phyloP scores from a whole-genome alignment of 2,888 invertebrate species.

The Selenia dentaria region DNA sequence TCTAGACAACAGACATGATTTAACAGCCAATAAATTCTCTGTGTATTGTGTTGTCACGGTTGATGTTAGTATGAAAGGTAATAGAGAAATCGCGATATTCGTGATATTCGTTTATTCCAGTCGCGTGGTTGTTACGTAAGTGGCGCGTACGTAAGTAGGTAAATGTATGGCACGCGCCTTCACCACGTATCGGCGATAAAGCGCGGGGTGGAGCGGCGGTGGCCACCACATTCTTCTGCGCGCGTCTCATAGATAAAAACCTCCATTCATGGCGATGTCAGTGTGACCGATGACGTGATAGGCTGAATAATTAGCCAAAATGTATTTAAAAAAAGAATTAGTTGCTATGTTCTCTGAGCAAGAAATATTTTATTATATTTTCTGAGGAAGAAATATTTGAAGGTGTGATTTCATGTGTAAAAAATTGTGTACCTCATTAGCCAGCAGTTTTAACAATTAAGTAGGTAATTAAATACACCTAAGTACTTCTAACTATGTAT shows the following conservation, averaged over 20 bases:
- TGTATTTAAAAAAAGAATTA: not conserved
- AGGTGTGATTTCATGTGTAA: no score
- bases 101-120: conserved; percentile 60
- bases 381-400: no score
- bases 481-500: no score
- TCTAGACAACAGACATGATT: conserved; percentile 56
- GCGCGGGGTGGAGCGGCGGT: conserved; percentile 55
- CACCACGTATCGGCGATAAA: conserved; percentile 64
- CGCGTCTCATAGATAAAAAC: conserved; percentile 49
- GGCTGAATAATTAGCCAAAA: conserved; percentile 13
- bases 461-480: no score
- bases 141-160: conserved; percentile 19
- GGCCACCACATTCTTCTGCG: conserved; percentile 73
- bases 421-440: no score
- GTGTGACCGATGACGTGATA: conserved; percentile 10
- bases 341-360: not conserved
- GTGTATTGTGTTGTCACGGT: conserved; percentile 58
- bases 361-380: no score
- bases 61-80: conserved; percentile 64
- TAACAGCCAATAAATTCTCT: conserved; percentile 49
- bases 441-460: no score
- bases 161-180: conserved; percentile 70
- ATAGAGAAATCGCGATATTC: conserved; percentile 72
- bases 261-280: conserved; percentile 32
- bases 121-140: conserved; percentile 73